Conservation (phyloP, 2,888 invertebrate genomes). For the Oligia latruncula region DNA sequence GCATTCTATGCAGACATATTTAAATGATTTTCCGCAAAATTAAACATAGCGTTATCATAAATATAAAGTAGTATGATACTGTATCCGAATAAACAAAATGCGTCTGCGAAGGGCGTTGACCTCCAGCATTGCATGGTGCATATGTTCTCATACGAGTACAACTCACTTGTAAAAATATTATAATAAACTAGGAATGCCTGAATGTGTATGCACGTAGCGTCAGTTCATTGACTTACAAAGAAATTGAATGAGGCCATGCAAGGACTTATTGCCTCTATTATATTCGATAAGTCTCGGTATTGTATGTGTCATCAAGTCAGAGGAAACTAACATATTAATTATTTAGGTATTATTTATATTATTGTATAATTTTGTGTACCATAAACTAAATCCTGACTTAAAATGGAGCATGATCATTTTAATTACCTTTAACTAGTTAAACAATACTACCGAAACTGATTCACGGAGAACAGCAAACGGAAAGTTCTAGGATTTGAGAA, state of each 20-base stretch:
- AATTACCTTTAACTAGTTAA: neutral
- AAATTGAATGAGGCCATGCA: slow-evolving; percentile 54
- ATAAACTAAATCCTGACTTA: slow-evolving; percentile 23
- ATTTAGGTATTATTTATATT: neutral
- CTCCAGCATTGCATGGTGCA: slow-evolving; percentile 64
- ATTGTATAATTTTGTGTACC: slow-evolving; percentile 22
- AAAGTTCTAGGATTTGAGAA: slow-evolving; percentile 9
- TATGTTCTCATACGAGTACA: slow-evolving; percentile 47
- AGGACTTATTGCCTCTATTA: slow-evolving; percentile 53
- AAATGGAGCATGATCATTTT: slow-evolving; percentile 14
- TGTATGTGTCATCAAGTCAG: neutral
- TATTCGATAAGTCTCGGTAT: slow-evolving; percentile 23
- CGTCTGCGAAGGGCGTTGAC: slow-evolving; percentile 69
- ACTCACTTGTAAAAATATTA: slow-evolving; percentile 66
- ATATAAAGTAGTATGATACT: slow-evolving; percentile 56
- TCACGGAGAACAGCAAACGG: slow-evolving; percentile 18
- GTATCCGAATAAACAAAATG: slow-evolving; percentile 71
- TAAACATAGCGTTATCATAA: slow-evolving; percentile 41
- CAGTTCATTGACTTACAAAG: slow-evolving; percentile 62
- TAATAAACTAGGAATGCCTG: slow-evolving; percentile 59
- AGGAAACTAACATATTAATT: slow-evolving; percentile 12
- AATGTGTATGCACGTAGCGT: slow-evolving; percentile 52
- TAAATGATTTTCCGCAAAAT: slow-evolving; percentile 31
- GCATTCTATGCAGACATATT: neutral
- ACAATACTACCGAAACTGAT: slow-evolving; percentile 2